A percentile compares a stretch with the other conserved stretches of the same genome.
These are phyloP conservation scores for Trisateles emortualis DNA, from an alignment of 2,888 invertebrate species.

Conservation along the genomic window DNA sequence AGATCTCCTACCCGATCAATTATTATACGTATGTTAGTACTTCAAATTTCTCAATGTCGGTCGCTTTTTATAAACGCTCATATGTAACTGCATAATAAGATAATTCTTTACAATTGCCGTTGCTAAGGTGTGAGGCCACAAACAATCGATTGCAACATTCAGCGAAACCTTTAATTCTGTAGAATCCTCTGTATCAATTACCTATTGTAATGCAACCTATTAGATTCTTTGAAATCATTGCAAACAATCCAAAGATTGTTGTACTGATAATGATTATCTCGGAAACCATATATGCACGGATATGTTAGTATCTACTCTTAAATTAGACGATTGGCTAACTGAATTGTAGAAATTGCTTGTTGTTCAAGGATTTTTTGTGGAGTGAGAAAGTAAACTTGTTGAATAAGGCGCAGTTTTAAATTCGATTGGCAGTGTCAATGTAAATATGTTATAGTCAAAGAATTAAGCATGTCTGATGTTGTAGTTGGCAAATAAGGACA, in stretches of 20 bases:
- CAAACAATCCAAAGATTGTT: conserved; percentile 19
- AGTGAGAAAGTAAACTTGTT: background rate
- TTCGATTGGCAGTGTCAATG: too few species aligned
- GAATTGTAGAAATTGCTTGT: background rate
- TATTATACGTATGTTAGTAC: too few species aligned
- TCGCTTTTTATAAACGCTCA: background rate
- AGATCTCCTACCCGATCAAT: too few species aligned
- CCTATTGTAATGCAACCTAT: conserved; percentile 54
- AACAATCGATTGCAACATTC: conserved; percentile 52
- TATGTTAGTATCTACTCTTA: background rate
- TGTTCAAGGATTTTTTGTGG: background rate
- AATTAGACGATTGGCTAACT: conserved; percentile 6
- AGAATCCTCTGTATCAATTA: conserved; percentile 58
- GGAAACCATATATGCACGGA: conserved; percentile 6
- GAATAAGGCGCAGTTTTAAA: too few species aligned
- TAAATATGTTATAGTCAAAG: too few species aligned
- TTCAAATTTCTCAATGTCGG: background rate
- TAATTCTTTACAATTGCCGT: conserved; percentile 50
- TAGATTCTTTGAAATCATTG: conserved; percentile 45
- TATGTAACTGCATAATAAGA: conserved; percentile 28
- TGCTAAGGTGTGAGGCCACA: conserved; percentile 56
- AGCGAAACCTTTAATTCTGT: conserved; percentile 54
- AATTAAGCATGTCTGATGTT: too few species aligned
- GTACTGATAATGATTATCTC: conserved; percentile 4
- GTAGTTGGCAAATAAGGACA: too few species aligned